Evolutionary conservation across 2,888 invertebrate genomes (phyloP), one percentile per base, ranked within the genome.

Genomic region (Carterocephalus palaemon): DNA sequence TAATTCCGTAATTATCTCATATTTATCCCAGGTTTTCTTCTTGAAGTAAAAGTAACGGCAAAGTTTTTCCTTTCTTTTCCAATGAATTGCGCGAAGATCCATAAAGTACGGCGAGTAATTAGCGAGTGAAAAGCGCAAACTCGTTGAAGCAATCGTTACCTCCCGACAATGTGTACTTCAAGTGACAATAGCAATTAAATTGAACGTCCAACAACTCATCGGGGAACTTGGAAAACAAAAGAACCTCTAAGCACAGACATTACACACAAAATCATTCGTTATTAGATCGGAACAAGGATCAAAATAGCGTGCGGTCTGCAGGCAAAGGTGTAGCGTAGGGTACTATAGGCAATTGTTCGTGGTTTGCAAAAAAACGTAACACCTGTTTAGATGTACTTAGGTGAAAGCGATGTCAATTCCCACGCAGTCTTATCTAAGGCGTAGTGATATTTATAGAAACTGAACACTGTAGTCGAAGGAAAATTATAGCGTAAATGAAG

Each of bases 351-450:
- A 41, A 59, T 62, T 62, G 62, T 62, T 60, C 53, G 46, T 49
- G 48, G 56, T 52, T 58, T 53, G 59, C 62, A 67, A 65, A 74
- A 73, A 72, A 58, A 36, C 16, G 10, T 10, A 41, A 48, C 56
- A 53, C 48, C 64, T 56, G 59, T 59, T 56, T 57, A 54, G 51
- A 54, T 56, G 53, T 56, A n/a, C n/a, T n/a, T n/a, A 46, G 51
- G 60, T 60, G 67, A 67, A 67, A 67, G 59, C 63, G 60, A 54
- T 56, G 57, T 53, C 39, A 58, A 36, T 70, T 74, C 75, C 60
- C 75, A 75, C 75, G 68, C 22, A 32, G 49, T 55, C 66, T 74
- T 69, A 71, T 67, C 73, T 72, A 70, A 75, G 60, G 57, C 56
- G 47, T 54, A 49, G 50, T 59, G 50, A 58, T 53, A 53, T 47